phyloP scores from a whole-genome alignment of 2,113 vertebrate genomes.

The Myrmecophaga tridactyla region DNA sequence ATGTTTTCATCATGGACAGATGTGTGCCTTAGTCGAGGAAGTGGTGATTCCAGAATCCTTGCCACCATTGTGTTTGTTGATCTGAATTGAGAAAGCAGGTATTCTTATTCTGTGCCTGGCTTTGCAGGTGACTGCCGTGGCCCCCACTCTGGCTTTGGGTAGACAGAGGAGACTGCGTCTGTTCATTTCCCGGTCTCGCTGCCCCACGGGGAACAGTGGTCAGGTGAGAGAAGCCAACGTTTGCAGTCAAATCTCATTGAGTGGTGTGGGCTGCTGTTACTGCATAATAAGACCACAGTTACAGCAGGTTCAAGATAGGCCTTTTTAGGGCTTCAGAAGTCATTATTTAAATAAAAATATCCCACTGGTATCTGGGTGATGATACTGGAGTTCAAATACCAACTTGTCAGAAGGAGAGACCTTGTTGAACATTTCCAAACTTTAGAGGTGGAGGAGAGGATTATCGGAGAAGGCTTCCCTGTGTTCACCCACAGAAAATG shows the following conservation, averaged over 20 bases:
- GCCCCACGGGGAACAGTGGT: not conserved
- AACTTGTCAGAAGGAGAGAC: not conserved
- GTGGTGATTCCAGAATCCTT: not conserved
- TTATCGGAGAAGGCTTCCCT: not conserved
- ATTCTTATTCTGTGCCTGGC: not conserved
- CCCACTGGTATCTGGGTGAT: not conserved
- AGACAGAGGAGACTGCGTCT: not conserved
- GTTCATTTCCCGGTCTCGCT: not conserved
- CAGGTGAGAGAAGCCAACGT: not conserved
- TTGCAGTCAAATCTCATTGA: not conserved
- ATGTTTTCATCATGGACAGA: not conserved
- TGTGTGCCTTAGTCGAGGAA: not conserved
- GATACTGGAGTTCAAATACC: not conserved
- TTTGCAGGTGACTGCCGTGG: not conserved
- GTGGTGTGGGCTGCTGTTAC: not conserved
- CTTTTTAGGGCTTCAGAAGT: constrained; percentile 3
- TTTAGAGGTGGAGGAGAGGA: not conserved
- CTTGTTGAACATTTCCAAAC: not conserved
- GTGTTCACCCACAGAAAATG: not conserved
- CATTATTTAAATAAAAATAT: not conserved
- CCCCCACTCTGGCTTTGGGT: not conserved
- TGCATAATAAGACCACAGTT: not conserved
- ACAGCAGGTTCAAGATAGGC: not conserved
- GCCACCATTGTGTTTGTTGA: not conserved
- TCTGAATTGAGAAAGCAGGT: not conserved